Evolutionary conservation across 1,140 invertebrate genomes (phyloP).

Genomic region (Stegodyphus dumicola): DNA sequence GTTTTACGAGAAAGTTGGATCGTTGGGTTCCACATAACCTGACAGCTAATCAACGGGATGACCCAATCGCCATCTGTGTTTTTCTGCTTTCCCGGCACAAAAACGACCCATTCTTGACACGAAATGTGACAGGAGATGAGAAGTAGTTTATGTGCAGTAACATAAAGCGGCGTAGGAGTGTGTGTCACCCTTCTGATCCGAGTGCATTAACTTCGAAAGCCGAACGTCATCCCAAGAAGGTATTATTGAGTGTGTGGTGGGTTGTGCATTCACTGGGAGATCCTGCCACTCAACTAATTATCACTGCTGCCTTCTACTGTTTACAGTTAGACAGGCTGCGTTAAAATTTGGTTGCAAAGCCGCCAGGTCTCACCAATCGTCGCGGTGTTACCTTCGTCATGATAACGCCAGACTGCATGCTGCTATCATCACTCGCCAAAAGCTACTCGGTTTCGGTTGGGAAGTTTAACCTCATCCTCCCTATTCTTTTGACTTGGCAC

Average conservation of each 20-base stretch:
- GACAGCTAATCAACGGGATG: no score
- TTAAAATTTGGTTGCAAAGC: slow-evolving; percentile 5
- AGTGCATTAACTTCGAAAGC: background rate
- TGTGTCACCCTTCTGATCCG: slow-evolving; percentile 3
- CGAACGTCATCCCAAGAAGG: slow-evolving; percentile 11
- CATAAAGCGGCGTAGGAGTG: background rate
- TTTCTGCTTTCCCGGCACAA: slow-evolving; percentile 1
- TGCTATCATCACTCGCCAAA: slow-evolving; percentile 4
- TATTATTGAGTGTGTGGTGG: slow-evolving; percentile 6
- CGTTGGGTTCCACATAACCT: no score
- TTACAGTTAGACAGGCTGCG: slow-evolving; percentile 9
- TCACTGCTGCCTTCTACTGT: slow-evolving; percentile 4
- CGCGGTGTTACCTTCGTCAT: slow-evolving; percentile 8
- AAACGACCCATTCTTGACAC: background rate
- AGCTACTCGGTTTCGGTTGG: background rate
- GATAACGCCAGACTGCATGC: slow-evolving; percentile 6
- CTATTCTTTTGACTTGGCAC: slow-evolving; percentile 7
- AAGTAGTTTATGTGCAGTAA: background rate
- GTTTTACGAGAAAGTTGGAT: no score
- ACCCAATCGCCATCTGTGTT: background rate
- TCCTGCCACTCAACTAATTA: background rate
- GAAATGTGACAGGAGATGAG: slow-evolving; percentile 17
- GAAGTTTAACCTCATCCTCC: background rate
- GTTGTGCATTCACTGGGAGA: slow-evolving; percentile 7
- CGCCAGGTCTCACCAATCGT: slow-evolving; percentile 4